A percentile compares a stretch with the other conserved stretches of the same genome.
These are phyloP conservation scores for Fragum fragum DNA, from an alignment of 2,888 invertebrate species.

Conservation along the genomic window DNA sequence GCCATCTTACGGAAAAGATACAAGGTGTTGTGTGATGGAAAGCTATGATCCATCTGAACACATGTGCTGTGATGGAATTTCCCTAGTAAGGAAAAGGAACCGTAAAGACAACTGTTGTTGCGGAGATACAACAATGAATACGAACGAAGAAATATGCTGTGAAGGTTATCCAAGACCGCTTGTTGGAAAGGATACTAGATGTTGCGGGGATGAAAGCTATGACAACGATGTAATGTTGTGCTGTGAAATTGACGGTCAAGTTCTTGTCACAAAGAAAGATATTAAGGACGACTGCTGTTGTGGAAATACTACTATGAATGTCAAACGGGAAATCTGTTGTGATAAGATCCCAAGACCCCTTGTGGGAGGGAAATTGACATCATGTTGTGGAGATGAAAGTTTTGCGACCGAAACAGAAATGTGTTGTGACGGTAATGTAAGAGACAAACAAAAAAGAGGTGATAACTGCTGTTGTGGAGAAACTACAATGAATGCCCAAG, in stretches of 20 bases:
- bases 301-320: slow-evolving; percentile 51
- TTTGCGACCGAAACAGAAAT: slow-evolving; percentile 47
- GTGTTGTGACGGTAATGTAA: slow-evolving; percentile 52
- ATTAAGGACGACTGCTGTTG: slow-evolving; percentile 55
- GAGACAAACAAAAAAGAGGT: slow-evolving; percentile 36
- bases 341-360: slow-evolving; percentile 51
- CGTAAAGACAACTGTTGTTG: slow-evolving; percentile 60
- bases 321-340: slow-evolving; percentile 55
- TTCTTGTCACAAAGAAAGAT: slow-evolving; percentile 37
- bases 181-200: slow-evolving; percentile 48
- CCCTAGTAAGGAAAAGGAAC: slow-evolving; percentile 39
- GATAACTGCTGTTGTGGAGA: slow-evolving; percentile 60
- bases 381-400: slow-evolving; percentile 52
- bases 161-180: slow-evolving; percentile 47
- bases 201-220: slow-evolving; percentile 53
- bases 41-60: slow-evolving; percentile 47
- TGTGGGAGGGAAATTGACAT: slow-evolving; percentile 53
- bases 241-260: slow-evolving; percentile 41
- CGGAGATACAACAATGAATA: slow-evolving; percentile 57
- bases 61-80: slow-evolving; percentile 54
- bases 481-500: slow-evolving; percentile 40
- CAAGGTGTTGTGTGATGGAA: slow-evolving; percentile 40
- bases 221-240: slow-evolving; percentile 45
- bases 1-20: slow-evolving; percentile 40
- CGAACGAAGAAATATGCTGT: slow-evolving; percentile 55